phyloP scores from a whole-genome alignment of 2,797 vertebrate genomes.

The Myotis pilosus region DNA sequence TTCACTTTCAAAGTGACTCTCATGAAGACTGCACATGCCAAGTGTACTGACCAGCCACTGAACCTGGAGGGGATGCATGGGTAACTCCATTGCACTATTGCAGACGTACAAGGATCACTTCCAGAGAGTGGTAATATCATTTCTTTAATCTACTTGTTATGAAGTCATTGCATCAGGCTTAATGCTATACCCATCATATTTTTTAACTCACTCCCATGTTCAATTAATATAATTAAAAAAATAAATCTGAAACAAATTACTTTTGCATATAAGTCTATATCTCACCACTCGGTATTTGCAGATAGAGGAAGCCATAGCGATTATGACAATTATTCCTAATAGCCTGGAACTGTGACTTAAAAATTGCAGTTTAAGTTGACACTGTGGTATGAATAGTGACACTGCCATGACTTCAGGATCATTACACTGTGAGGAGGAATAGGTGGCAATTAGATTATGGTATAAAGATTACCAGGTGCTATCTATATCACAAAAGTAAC shows the following conservation, averaged over 20 bases:
- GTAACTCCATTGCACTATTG: constrained; percentile 33
- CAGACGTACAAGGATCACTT: constrained; percentile 57
- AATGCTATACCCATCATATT: constrained; percentile 70
- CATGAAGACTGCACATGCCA: not conserved
- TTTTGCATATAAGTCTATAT: constrained; percentile 74
- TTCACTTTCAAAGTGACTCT: not conserved
- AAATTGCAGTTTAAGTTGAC: constrained; percentile 73
- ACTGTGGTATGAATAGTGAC: constrained; percentile 68
- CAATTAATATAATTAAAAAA: constrained; percentile 82
- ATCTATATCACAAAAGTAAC: not conserved
- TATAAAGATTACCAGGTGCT: constrained; percentile 17
- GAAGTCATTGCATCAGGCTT: constrained; percentile 62
- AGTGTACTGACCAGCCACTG: constrained; percentile 9
- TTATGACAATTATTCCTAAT: constrained; percentile 76
- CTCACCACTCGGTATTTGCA: constrained; percentile 72
- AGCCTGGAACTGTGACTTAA: constrained; percentile 74
- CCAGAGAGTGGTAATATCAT: constrained; percentile 52
- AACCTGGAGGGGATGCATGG: not conserved
- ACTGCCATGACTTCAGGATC: constrained; percentile 69
- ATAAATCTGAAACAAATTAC: constrained; percentile 78
- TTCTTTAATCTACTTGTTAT: constrained; percentile 75
- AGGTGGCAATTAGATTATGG: constrained; percentile 10
- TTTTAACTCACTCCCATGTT: constrained; percentile 75
- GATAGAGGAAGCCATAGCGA: constrained; percentile 74
- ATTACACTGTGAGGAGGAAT: constrained; percentile 54